These are phyloP conservation scores for Triplophysa tibetana DNA, from an alignment of 2,113 vertebrate genomes.

Conservation along the genomic window DNA sequence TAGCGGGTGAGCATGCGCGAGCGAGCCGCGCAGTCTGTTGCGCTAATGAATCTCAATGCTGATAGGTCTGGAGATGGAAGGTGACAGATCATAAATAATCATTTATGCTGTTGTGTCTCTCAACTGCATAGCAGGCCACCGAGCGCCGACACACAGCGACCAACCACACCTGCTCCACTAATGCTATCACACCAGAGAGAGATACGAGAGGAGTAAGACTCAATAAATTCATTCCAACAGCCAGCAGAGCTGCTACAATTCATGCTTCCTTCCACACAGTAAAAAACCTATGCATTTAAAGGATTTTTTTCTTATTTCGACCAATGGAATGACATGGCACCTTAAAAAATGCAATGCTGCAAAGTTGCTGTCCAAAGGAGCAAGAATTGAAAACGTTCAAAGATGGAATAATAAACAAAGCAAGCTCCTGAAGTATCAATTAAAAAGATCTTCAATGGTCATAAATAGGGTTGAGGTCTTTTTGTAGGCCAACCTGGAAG, in stretches of 20 bases:
- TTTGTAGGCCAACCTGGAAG: too few species aligned
- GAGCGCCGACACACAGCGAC: slow-evolving; percentile 58
- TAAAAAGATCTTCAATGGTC: too few species aligned
- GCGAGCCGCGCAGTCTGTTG: slow-evolving; percentile 65
- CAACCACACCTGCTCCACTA: slow-evolving; percentile 67
- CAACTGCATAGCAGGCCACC: slow-evolving; percentile 68
- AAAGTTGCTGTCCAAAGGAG: too few species aligned
- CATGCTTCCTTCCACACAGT: neutral
- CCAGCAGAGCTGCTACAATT: slow-evolving; percentile 23
- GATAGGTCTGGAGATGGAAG: slow-evolving; percentile 75
- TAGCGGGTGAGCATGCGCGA: slow-evolving; percentile 29
- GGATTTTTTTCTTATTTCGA: too few species aligned
- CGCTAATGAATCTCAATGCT: slow-evolving; percentile 76
- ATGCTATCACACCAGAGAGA: slow-evolving; percentile 48
- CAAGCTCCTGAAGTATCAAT: too few species aligned
- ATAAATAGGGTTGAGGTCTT: too few species aligned
- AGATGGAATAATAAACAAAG: too few species aligned
- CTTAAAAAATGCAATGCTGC: too few species aligned
- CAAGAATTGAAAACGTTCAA: too few species aligned
- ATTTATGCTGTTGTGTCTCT: slow-evolving; percentile 74
- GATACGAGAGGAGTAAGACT: slow-evolving; percentile 15
- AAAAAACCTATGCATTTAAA: neutral
- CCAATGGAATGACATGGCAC: too few species aligned
- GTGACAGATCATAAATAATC: slow-evolving; percentile 83
- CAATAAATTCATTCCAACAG: slow-evolving; percentile 48